A percentile compares a stretch with the other conserved stretches of the same genome.
Evolutionary conservation across 2,113 vertebrate species (phyloP).

Genomic region (Electrona antarctica): DNA sequence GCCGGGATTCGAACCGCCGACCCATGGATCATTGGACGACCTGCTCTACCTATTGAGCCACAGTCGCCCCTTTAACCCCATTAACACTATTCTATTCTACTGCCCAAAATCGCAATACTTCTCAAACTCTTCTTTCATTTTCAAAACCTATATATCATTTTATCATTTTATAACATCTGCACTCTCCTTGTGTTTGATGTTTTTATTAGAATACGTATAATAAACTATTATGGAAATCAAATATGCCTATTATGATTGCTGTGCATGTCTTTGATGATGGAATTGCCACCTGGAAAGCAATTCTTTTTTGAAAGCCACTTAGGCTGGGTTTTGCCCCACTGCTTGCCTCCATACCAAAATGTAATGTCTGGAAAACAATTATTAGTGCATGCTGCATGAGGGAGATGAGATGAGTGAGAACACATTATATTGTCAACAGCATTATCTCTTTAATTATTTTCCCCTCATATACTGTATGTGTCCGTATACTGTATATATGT

Average conservation of each 20-base stretch:
- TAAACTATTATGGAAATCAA: slow-evolving; percentile 16
- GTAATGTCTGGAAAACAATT: slow-evolving; percentile 42
- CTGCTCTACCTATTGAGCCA: too few relatives aligned
- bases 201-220: slow-evolving; percentile 2
- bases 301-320: slow-evolving; percentile 40
- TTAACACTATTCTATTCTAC: not conserved
- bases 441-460: not conserved
- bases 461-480: too few relatives aligned
- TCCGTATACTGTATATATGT: too few relatives aligned
- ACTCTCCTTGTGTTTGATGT: not conserved
- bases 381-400: slow-evolving; percentile 16
- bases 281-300: slow-evolving; percentile 45
- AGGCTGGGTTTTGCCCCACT: slow-evolving; percentile 31
- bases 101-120: too few relatives aligned
- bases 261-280: slow-evolving; percentile 27
- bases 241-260: slow-evolving; percentile 19
- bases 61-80: too few relatives aligned
- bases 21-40: too few relatives aligned
- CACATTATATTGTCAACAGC: slow-evolving; percentile 10
- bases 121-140: too few relatives aligned
- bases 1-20: too few relatives aligned
- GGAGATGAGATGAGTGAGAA: slow-evolving; percentile 18
- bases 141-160: too few relatives aligned
- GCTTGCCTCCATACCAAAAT: slow-evolving; percentile 26
- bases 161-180: not conserved